These are phyloP conservation scores for Aporophyla nigra DNA, from an alignment of 2,888 invertebrate genomes.

Conservation along the genomic window DNA sequence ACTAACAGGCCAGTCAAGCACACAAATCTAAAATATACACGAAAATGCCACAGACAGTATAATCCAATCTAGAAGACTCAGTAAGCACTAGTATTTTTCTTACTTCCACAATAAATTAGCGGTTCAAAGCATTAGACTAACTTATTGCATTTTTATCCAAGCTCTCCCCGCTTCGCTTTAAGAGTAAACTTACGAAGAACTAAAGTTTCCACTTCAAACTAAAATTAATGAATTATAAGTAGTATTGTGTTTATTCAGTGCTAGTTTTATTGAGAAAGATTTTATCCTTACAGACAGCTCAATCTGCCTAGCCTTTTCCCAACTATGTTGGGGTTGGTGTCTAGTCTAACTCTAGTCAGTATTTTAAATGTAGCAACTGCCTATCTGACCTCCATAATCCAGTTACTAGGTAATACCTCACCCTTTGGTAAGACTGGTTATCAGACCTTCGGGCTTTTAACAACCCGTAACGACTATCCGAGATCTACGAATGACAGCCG, in stretches of 20 bases:
- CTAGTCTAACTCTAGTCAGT: too few relatives aligned
- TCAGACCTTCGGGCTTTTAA: too few relatives aligned
- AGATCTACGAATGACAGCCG: too few relatives aligned
- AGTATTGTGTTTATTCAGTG: conserved; percentile 27
- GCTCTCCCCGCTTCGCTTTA: conserved; percentile 31
- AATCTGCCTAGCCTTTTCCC: too few relatives aligned
- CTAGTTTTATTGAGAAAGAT: neutral
- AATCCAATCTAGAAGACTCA: conserved; percentile 29
- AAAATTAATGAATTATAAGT: conserved; percentile 56
- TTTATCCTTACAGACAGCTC: neutral
- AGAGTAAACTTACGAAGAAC: conserved; percentile 48
- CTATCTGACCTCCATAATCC: too few relatives aligned
- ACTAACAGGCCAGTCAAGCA: too few relatives aligned
- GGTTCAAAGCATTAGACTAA: conserved; percentile 60
- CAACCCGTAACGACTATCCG: too few relatives aligned
- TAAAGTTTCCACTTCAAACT: conserved; percentile 45
- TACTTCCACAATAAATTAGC: conserved; percentile 48
- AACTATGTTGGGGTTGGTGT: too few relatives aligned
- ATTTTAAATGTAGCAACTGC: too few relatives aligned
- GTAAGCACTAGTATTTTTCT: conserved; percentile 47
- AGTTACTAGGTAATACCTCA: too few relatives aligned
- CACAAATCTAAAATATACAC: conserved; percentile 4
- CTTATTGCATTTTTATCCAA: conserved; percentile 62
- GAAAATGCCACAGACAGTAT: conserved; percentile 2
- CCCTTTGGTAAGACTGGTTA: too few relatives aligned